These are phyloP conservation scores for Girardia tigrina DNA, from an alignment of 2,888 invertebrate genomes.

Conservation along the genomic window DNA sequence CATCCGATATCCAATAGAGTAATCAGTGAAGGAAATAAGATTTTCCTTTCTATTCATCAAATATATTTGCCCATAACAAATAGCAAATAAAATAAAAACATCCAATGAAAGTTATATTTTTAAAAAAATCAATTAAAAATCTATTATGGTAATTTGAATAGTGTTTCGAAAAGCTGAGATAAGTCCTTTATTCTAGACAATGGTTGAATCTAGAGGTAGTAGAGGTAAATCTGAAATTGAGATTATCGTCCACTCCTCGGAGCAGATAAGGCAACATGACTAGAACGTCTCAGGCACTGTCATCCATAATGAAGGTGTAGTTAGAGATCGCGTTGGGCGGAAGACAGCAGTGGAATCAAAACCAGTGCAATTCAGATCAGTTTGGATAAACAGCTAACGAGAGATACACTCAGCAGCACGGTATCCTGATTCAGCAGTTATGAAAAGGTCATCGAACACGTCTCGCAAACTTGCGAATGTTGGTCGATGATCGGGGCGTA, in stretches of 20 bases:
- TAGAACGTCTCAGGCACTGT: constrained; percentile 23
- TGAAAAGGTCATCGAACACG: constrained; percentile 48
- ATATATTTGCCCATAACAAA: too few relatives aligned
- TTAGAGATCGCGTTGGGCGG: constrained; percentile 2
- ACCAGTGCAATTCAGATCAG: constrained; percentile 8
- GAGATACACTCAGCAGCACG: constrained; percentile 18
- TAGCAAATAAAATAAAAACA: too few relatives aligned
- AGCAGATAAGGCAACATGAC: constrained; percentile 18
- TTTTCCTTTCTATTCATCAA: too few relatives aligned
- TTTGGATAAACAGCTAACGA: constrained; percentile 8
- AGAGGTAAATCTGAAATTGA: neutral
- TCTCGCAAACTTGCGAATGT: constrained; percentile 70
- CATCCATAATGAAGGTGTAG: constrained; percentile 2
- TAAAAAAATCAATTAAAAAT: constrained; percentile 23
- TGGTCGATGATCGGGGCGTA: constrained; percentile 76
- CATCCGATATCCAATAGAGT: too few relatives aligned
- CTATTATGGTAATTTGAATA: constrained; percentile 13
- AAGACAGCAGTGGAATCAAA: constrained; percentile 23
- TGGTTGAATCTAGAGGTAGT: constrained; percentile 20
- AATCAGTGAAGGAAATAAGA: too few relatives aligned
- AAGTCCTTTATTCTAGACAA: constrained; percentile 23
- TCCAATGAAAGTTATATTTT: neutral
- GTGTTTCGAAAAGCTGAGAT: constrained; percentile 11
- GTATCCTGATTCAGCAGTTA: constrained; percentile 62
- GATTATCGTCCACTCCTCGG: constrained; percentile 19